Evolutionary conservation across 2,888 invertebrate species (phyloP), one percentile per base, ranked within the genome.

Genomic region (Seira ritae): DNA sequence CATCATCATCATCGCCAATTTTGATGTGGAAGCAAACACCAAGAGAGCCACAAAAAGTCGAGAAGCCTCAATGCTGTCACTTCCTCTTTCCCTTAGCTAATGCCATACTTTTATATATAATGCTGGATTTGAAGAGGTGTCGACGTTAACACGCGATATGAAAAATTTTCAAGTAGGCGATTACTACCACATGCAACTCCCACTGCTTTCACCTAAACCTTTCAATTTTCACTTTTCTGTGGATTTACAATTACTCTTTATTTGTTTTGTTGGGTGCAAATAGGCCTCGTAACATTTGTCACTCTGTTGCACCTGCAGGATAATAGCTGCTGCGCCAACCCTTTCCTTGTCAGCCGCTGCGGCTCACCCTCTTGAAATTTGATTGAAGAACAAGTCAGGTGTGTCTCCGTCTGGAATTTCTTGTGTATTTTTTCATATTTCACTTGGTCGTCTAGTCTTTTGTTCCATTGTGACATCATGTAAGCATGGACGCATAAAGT

Each of bases 231-330:
- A 31, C 31, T 31, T 76, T 76, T 86, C 86, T 88, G 88, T 88
- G 85, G 87, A 87, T 88, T 88, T 88, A 87, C 88, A 88, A 88
- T 88, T 88, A 88, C 85, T 83, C 83, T 86, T 84, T 87, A 84
- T 86, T 87, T 88, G 84, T 83, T 23, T 15, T 67, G 82, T 72
- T 20, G 42, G 66, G 73, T 83, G 46, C 42, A 73, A 70, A 80
- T 42, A 74, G 60, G 74, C 8, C 50, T n/a, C 50, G 42, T 62
- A n/a, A 17, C 22, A 74, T 19, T 31, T 23, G 8, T 20, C 68
- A 68, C 65, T 67, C n/a, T 31, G 22, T 12, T 46, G 68, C 60
- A 76, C 23, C 24, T 66, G 46, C 74, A 22, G 3, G 19, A 50
- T 66, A 12, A 50, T 37, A 50, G 10, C 24, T 23, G n/a, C 66